These are phyloP conservation scores for Periphyllus acericola DNA, from an alignment of 2,888 invertebrate genomes.

Conservation along the genomic window DNA sequence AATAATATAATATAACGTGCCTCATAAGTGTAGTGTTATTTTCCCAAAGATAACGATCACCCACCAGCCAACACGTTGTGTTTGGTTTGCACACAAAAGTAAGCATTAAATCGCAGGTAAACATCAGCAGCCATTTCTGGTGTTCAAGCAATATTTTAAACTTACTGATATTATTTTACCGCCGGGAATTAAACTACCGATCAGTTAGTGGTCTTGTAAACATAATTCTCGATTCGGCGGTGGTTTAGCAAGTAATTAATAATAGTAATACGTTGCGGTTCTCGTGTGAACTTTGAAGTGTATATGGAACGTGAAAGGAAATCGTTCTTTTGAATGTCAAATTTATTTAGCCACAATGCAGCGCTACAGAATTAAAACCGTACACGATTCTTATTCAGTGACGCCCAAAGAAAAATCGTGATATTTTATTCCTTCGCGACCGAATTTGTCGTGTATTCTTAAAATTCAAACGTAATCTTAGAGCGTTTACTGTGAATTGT, in stretches of 20 bases:
- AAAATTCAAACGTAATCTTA: too few species aligned
- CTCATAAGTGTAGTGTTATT: background rate
- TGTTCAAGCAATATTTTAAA: slow-evolving; percentile 48
- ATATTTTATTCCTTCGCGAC: too few species aligned
- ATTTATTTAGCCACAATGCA: background rate
- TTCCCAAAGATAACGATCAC: background rate
- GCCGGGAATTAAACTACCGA: slow-evolving; percentile 38
- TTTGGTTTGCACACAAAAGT: background rate
- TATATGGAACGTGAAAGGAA: background rate
- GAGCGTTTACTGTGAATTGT: too few species aligned
- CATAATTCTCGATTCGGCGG: slow-evolving; percentile 34
- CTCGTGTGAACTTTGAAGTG: background rate
- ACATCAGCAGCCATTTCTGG: background rate
- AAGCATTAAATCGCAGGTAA: slow-evolving; percentile 20
- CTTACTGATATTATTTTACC: slow-evolving; percentile 11
- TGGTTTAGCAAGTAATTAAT: slow-evolving; percentile 37
- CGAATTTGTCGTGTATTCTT: too few species aligned
- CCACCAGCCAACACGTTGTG: background rate
- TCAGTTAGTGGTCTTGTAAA: slow-evolving; percentile 41
- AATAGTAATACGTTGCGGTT: background rate
- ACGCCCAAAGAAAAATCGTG: too few species aligned
- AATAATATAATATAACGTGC: background rate
- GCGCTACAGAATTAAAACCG: background rate
- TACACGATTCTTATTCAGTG: background rate
- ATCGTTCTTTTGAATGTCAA: background rate